phyloP scores from a whole-genome alignment of 2,888 invertebrate species.

The Drosophila imparisetae region DNA sequence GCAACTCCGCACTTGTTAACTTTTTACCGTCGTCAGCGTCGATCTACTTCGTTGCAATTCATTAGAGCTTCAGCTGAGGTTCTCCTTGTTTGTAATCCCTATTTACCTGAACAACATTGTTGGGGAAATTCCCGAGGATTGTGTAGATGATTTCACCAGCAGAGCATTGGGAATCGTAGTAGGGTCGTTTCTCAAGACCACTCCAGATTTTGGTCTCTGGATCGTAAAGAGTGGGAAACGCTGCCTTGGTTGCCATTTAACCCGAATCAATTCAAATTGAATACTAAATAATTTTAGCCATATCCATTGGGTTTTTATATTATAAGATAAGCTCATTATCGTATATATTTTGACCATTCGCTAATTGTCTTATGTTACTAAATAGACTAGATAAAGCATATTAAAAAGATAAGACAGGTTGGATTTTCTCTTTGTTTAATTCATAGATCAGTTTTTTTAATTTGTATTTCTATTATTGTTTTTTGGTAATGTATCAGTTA shows the following conservation, averaged over 20 bases:
- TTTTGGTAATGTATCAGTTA: too few species aligned
- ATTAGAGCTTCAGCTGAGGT: conserved; percentile 3
- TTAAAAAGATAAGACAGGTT: conserved; percentile 27
- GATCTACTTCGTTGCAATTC: conserved; percentile 41
- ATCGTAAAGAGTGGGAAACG: conserved; percentile 55
- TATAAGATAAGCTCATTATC: background rate
- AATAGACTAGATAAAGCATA: conserved; percentile 1
- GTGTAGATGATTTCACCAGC: conserved; percentile 32
- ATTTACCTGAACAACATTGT: conserved; percentile 55
- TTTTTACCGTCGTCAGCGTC: conserved; percentile 44
- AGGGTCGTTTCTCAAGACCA: conserved; percentile 26
- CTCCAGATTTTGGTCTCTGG: conserved; percentile 61
- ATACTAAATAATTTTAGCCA: conserved; percentile 20
- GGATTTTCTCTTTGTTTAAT: background rate
- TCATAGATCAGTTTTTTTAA: too few species aligned
- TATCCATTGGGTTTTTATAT: conserved; percentile 51
- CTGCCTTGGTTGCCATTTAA: conserved; percentile 52
- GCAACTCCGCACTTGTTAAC: conserved; percentile 41
- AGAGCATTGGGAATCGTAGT: conserved; percentile 39
- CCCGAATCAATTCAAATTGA: conserved; percentile 8
- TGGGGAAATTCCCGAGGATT: conserved; percentile 40
- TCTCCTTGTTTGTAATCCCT: too few species aligned
- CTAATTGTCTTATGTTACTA: background rate
- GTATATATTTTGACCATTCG: background rate
- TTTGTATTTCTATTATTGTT: too few species aligned